Conservation (phyloP, 2,888 invertebrate species). For the Pollenia amentaria region DNA sequence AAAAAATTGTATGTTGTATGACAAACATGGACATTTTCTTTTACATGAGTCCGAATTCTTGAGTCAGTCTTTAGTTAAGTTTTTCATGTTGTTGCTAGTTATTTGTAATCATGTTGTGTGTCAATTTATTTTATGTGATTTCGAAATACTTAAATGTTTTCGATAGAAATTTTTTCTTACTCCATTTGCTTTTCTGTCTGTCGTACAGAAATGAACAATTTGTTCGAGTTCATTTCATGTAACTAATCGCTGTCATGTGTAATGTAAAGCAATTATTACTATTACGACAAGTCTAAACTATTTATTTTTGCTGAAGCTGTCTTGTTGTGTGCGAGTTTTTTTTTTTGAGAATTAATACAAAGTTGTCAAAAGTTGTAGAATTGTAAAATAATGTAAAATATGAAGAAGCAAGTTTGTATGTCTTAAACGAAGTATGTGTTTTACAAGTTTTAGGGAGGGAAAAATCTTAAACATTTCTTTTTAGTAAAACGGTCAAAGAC, state of each 20-base stretch:
- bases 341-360: conserved; percentile 41
- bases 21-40: conserved; percentile 29
- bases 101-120: conserved; percentile 42
- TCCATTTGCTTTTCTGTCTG: conserved; percentile 36
- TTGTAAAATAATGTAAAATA: neutral
- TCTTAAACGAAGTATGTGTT: neutral
- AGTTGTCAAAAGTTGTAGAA: conserved; percentile 34
- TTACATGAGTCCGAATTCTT: conserved; percentile 36
- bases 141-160: conserved; percentile 58
- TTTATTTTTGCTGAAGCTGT: conserved; percentile 50
- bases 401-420: neutral
- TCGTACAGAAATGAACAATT: conserved; percentile 59
- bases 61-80: conserved; percentile 20
- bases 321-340: neutral
- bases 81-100: neutral
- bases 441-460: neutral
- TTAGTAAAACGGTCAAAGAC: no score
- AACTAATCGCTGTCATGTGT: conserved; percentile 74
- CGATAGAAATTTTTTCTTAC: neutral
- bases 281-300: conserved; percentile 39
- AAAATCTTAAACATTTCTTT: no score
- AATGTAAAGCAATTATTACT: conserved; percentile 70
- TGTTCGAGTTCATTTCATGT: conserved; percentile 60
- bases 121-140: conserved; percentile 58
- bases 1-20: conserved; percentile 15